Evolutionary conservation across 64 coral and sea anemone genomes (phyloP), one percentile per base, ranked within the genome.

Genomic region (Trachythela sp.): DNA sequence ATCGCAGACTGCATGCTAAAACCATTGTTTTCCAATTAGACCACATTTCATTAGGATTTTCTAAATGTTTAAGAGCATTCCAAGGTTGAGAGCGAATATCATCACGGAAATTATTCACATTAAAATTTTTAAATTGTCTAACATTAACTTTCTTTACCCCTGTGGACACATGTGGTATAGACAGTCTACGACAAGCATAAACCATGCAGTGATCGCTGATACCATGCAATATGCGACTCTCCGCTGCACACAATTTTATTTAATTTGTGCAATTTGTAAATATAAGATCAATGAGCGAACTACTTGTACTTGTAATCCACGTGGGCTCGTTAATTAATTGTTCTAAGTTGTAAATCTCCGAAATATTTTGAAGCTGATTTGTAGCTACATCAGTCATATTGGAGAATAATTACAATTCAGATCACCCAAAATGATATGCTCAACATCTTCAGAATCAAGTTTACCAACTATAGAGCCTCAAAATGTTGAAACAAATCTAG

Each of bases 31-130:
- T 94, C 88, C 92, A 94, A 64, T 87, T 90, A 83, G 41, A 58
- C 88, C 92, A 94, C 88, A 94, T 94, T 64, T 87, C 84, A 87
- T 89, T 90, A 38, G 88, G 92, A 56, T 90, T 52, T 31, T 90
- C 80, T 26, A 87, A 51, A 48, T 71, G 37, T 40, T 77, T 36
- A 35, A 88, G 67, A 24, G 52, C 22, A 39, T 92, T 60, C 84
- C 83, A 91, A 26, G 90, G 39, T 71, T 85, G 89, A 22, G 67
- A 22, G 27, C 43, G 42, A 76, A 91, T 86, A 30, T 91, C 84
- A 48, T 76, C 36, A 29, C 27, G 33, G 45, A 92, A 87, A 38
- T 92, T 87, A 36, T 70, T 31, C 9, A 20, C 39, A 20, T 91
- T 91, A 42, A 91, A 91, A 83, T 90, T 76, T 64, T 90, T 90